These are phyloP conservation scores for Gila robusta DNA, from an alignment of 2,797 vertebrate genomes.

Conservation along the genomic window DNA sequence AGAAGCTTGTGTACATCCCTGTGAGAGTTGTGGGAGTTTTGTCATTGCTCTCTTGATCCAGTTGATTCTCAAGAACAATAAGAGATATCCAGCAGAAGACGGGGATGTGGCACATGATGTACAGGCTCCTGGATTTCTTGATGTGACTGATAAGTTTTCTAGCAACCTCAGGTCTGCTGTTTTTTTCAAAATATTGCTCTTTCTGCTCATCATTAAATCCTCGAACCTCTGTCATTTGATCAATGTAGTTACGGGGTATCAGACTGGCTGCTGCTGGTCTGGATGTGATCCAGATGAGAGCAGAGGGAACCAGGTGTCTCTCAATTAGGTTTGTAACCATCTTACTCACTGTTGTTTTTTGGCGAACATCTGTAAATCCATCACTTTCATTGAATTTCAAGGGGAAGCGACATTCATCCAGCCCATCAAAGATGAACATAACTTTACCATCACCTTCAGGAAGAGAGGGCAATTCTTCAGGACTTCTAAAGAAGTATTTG, in stretches of 20 bases:
- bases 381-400: rapidly evolving
- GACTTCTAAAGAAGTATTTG: background rate
- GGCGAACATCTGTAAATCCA: background rate
- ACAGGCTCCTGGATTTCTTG: background rate
- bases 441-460: background rate
- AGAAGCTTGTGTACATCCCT: background rate
- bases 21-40: conserved; percentile 19
- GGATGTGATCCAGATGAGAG: background rate
- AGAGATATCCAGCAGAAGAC: background rate
- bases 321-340: background rate
- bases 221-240: background rate
- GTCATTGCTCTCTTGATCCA: background rate
- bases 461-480: background rate
- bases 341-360: background rate
- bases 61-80: background rate
- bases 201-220: background rate
- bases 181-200: background rate
- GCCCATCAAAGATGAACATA: background rate
- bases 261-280: background rate
- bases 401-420: background rate
- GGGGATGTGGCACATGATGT: background rate
- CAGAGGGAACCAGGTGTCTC: background rate
- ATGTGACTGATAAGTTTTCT: rapidly evolving
- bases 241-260: background rate
- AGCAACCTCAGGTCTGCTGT: background rate